Base-by-base conservation (phyloP, 1,140 invertebrate species). In the Glomeris maerens region DNA sequence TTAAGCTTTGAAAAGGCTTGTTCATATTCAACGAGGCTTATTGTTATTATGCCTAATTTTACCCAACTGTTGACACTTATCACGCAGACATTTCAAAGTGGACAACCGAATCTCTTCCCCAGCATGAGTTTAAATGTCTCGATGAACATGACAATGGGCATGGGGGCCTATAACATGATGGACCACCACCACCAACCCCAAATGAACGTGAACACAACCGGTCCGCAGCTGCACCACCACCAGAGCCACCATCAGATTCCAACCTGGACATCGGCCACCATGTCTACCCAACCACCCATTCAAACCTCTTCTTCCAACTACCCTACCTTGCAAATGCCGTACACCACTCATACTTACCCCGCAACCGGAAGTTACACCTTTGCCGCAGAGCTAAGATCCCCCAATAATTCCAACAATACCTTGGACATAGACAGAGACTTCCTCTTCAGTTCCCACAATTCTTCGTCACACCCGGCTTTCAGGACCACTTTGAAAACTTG, bases 111-210 rank as follows among this genome's bases (percentile, higher is more conserved):
- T 55, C 7, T 61, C 53, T 86, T 87, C 64, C 83, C 83, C 17
- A 81, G 82, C 53, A 94, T 95, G 89, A 89, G 84, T 59, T 88
- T 94, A 50, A 95, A 94, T 62, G 88, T 94, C 0, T 91, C 87
- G 49, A 93, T 94, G 90, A 92, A 91, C 64, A 94, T 94, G 90
- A 94, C 90, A 20, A 92, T 93, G 80, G 68, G 68, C 3, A 61
- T 72, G 47, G 64, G 62, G 21, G 57, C 39, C 55, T 85, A 84
- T 64, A 84, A 4, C 54, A 59, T 22, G 52, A 39, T 59, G 21
- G 27, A n/a, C n/a, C n/a, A n/a, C n/a, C n/a, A n/a, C n/a, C n/a
- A n/a, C n/a, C n/a, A n/a, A n/a, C n/a, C n/a, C n/a, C n/a, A n/a
- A n/a, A n/a, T n/a, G n/a, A 76, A 78, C 17, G 69, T 76, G 0